Base-by-base conservation (phyloP, 2,888 invertebrate species). In the Euspilapteryx auroguttella region DNA sequence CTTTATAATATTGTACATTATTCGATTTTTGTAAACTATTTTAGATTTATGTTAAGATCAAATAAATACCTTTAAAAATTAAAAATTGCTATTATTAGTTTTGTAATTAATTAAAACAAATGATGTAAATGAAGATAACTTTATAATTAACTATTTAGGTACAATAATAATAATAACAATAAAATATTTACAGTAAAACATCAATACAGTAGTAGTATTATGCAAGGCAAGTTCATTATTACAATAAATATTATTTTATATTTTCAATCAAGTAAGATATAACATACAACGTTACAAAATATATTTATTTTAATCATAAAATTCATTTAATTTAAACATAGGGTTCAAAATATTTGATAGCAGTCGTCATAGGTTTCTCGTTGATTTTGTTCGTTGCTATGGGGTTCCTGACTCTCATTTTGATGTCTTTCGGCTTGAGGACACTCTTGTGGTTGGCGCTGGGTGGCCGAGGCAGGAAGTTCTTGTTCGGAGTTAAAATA, bases 371-470 rank as follows among this genome's bases (percentile, higher is more conserved):
- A 49, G 75, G 50, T 48, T 73, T 73, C 49, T 77, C 76, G 65
- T 73, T 76, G 64, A 69, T 62, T 64, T 73, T 75, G 56, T 75
- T 76, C 66, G 79, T 80, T 45, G 79, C 66, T 35, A 81, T 78
- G 41, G 79, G 78, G 38, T 83, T 82, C 47, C 81, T 84, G 29
- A 82, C 85, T 43, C 87, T 78, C 64, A 87, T 81, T 49, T 88
- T 89, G 24, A 89, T 80, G 50, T 89, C 88, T 55, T 83, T 87
- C 32, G 87, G 87, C 46, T 88, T 88, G 32, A 87, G 55, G 50
- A 88, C 84, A 44, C 79, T 85, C 46, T 86, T 85, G 47, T 88
- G 88, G 52, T 87, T 88, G 37, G 64, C 71, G 50, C 82, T 87
- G 28, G 87, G 78, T 31, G 86, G 76, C 39, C 87, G 55, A 40